phyloP scores from a whole-genome alignment of 2,888 invertebrate species.

The Sclerodermus sp. region DNA sequence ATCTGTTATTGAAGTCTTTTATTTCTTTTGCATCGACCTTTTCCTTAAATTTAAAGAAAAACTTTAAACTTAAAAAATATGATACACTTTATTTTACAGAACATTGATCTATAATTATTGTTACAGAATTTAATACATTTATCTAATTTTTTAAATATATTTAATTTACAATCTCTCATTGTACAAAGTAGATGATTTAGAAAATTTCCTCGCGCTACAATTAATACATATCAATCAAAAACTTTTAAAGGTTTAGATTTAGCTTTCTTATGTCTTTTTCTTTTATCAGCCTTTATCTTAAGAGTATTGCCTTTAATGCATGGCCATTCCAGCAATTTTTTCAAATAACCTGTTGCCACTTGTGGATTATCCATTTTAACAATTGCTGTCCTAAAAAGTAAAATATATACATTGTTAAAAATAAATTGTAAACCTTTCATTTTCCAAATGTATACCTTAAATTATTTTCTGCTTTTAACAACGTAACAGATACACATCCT shows the following conservation, averaged over 20 bases:
- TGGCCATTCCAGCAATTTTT: conserved; percentile 29
- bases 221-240: background rate
- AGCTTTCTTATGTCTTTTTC: conserved; percentile 19
- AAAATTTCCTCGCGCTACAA: background rate
- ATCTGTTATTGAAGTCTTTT: conserved; percentile 54
- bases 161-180: background rate
- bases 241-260: background rate
- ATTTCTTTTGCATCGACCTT: conserved; percentile 41
- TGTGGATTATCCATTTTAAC: conserved; percentile 30
- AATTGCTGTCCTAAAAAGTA: conserved; percentile 29
- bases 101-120: background rate
- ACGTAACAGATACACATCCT: conserved; percentile 28
- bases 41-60: conserved; percentile 15
- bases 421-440: background rate
- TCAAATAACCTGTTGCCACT: conserved; percentile 34
- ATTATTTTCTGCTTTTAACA: conserved; percentile 25
- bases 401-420: background rate
- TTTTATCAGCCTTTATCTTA: conserved; percentile 28
- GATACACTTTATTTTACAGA: background rate
- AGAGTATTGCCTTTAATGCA: conserved; percentile 27
- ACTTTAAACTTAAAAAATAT: conserved; percentile 1
- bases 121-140: background rate
- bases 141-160: background rate
- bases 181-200: conserved; percentile 1
- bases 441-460: conserved; percentile 14